Evolutionary conservation across 1,140 invertebrate genomes (phyloP), one percentile per base, ranked within the genome.

Genomic region (Adoxophyes honmai): DNA sequence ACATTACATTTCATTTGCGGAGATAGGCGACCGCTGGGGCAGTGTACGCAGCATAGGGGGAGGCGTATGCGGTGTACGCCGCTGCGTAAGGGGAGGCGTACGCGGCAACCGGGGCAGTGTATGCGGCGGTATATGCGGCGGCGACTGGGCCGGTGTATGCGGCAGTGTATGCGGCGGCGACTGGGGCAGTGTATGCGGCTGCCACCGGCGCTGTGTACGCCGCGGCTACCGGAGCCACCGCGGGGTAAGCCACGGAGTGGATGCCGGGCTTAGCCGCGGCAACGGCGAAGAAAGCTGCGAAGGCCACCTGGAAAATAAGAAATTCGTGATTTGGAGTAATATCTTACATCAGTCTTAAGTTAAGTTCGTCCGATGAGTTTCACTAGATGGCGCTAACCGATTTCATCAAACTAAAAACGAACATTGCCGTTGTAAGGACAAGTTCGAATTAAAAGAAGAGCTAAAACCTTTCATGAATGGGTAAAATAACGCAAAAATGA

Each of bases 231-330:
- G 56, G 34, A 0, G 57, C 42, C 7, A 38, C 34, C 13, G 60
- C 62, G 10, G 62, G 38, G 64, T 81, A 83, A 0, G 80, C 82
- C 37, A 86, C 75, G 0, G 82, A 83, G 55, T 83, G 81, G 53
- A 79, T 75, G 33, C 82, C 80, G 35, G 82, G 82, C 51, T 86
- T 86, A 35, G 80, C 80, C 8, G 74, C 75, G 42, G 66, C 82
- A 11, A 83, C 52, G 14, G 75, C 75, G 34, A 81, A 37, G n/a
- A 86, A 60, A 35, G 74, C 63, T 57, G 66, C 60, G 60, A 83
- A 74, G 37, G 81, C 62, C 0, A 83, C 63, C 82, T 86, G 61
- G 35, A 52, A 59, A 60, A n/a, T n/a, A n/a, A n/a, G n/a, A n/a
- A n/a, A n/a, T n/a, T n/a, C n/a, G n/a, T n/a, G n/a, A n/a, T n/a